Percentiles rank a stretch among this genome's conserved stretches.
phyloP scores from a whole-genome alignment of 2,888 invertebrate species.

The Ecliptopera silaceata region DNA sequence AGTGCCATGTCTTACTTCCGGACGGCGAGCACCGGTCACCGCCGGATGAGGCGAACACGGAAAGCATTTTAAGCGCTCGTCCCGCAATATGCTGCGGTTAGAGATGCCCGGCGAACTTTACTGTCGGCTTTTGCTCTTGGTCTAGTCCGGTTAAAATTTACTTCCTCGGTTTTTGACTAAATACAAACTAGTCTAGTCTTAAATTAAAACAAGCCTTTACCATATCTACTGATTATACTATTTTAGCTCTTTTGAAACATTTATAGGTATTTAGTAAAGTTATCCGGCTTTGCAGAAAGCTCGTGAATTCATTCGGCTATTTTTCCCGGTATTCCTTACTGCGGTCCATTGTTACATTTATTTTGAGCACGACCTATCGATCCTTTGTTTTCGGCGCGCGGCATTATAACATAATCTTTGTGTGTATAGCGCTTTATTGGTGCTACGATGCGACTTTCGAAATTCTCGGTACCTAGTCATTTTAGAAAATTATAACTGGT shows the following conservation, averaged over 20 bases:
- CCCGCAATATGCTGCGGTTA: slow-evolving; percentile 48
- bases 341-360: slow-evolving; percentile 71
- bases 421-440: slow-evolving; percentile 28
- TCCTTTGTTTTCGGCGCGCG: slow-evolving; percentile 43
- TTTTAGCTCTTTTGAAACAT: background rate
- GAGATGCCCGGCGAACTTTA: slow-evolving; percentile 7
- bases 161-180: slow-evolving; percentile 15
- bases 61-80: slow-evolving; percentile 80
- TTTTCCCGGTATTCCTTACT: slow-evolving; percentile 18
- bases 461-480: slow-evolving; percentile 9
- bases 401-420: slow-evolving; percentile 28
- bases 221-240: too few relatives aligned
- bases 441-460: slow-evolving; percentile 16
- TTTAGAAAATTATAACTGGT: slow-evolving; percentile 4
- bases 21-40: slow-evolving; percentile 51
- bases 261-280: background rate
- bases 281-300: slow-evolving; percentile 3
- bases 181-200: background rate
- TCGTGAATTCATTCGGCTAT: slow-evolving; percentile 13
- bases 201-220: too few relatives aligned
- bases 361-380: slow-evolving; percentile 69
- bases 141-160: slow-evolving; percentile 6
- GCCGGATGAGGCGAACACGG: slow-evolving; percentile 76
- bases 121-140: slow-evolving; percentile 31
- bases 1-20: slow-evolving; percentile 71